Conservation (phyloP, 1,140 invertebrate species). For the Colletes gigas region DNA sequence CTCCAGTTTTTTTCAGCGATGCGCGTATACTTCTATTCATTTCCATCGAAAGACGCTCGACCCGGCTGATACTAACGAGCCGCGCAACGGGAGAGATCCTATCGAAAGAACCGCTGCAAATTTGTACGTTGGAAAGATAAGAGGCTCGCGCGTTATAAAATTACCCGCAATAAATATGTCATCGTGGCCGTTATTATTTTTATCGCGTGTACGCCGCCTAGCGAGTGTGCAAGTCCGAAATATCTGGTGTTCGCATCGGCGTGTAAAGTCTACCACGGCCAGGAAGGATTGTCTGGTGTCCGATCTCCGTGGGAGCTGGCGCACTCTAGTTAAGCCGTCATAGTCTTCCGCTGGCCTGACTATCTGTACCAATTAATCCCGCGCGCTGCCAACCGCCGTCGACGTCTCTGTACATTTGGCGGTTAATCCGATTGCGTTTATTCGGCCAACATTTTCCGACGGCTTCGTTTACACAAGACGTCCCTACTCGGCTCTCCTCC, state of each 20-base stretch:
- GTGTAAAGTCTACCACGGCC: conserved; percentile 45
- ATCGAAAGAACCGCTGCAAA: neutral
- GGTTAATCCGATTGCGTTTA: conserved; percentile 42
- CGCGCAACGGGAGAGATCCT: neutral
- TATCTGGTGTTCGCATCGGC: conserved; percentile 35
- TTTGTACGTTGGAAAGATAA: neutral
- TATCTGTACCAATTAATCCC: conserved; percentile 58
- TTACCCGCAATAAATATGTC: conserved; percentile 27
- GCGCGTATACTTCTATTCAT: neutral
- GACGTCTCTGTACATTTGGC: conserved; percentile 25
- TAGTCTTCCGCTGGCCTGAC: conserved; percentile 55
- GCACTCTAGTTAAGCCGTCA: conserved; percentile 64
- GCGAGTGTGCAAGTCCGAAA: neutral
- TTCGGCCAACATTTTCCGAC: conserved; percentile 4
- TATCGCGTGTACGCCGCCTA: conserved; percentile 3
- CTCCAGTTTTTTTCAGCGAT: conserved; percentile 4
- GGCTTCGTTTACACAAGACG: neutral
- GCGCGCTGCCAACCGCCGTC: neutral
- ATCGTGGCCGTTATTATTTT: conserved; percentile 32
- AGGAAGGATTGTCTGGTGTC: conserved; percentile 59
- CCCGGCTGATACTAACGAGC: neutral
- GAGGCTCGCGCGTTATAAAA: neutral
- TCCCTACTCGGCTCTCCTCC: neutral
- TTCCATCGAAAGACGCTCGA: conserved; percentile 7
- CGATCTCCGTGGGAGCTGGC: conserved; percentile 68